Percentiles rank a stretch among this genome's conserved stretches.
Evolutionary conservation across 2,797 vertebrate genomes (phyloP).

Genomic region (Trachurus trachurus): DNA sequence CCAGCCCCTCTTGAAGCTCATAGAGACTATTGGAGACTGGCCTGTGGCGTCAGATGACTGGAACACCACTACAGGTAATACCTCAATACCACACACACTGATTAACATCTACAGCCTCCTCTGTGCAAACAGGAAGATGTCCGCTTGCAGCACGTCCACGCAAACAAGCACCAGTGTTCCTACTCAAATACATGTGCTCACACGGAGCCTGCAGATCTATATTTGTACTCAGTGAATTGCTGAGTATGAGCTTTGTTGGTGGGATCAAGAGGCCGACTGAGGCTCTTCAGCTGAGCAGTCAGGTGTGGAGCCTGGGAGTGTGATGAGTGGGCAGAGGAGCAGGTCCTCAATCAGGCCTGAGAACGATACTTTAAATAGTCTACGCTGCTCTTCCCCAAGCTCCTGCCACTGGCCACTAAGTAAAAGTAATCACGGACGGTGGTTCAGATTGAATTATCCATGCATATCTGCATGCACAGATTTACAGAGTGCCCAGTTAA

Average conservation of each 20-base stretch:
- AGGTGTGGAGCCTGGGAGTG: conserved; percentile 60
- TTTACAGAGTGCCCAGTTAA: conserved; percentile 30
- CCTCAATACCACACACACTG: conserved; percentile 12
- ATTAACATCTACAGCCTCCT: conserved; percentile 20
- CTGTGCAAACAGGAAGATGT: conserved; percentile 20
- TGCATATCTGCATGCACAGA: conserved; percentile 36
- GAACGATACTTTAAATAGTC: conserved; percentile 72
- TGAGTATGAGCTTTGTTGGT: conserved; percentile 52
- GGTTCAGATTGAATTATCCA: conserved; percentile 55
- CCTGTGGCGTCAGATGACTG: conserved; percentile 93
- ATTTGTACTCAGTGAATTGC: conserved; percentile 53
- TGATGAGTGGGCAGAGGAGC: conserved; percentile 63
- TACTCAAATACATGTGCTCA: conserved; percentile 40
- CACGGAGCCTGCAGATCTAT: conserved; percentile 36
- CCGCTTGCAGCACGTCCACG: conserved; percentile 26
- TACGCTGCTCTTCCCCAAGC: conserved; percentile 50
- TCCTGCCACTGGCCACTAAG: conserved; percentile 69
- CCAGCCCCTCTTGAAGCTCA: conserved; percentile 89
- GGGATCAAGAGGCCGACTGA: conserved; percentile 55
- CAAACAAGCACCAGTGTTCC: conserved; percentile 27
- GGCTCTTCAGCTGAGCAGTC: conserved; percentile 63
- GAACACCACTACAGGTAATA: conserved; percentile 90
- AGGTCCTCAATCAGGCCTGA: conserved; percentile 61
- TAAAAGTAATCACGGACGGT: conserved; percentile 70
- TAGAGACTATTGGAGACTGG: conserved; percentile 92